Conservation (phyloP, 2,797 vertebrate species). For the Atherinosoma microstoma region DNA sequence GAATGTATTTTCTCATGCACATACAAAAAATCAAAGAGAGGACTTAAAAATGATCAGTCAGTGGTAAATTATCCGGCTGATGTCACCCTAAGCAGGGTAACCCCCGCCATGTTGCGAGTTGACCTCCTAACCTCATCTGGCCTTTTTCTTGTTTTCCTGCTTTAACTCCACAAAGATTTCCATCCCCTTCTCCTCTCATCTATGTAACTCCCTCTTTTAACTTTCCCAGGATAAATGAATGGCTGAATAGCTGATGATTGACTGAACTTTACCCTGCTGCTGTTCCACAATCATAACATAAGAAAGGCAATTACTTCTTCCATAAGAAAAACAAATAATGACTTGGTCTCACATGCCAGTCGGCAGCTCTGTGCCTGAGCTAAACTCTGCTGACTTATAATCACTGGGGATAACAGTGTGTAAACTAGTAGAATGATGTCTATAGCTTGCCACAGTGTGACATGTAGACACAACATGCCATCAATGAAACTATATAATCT, state of each 20-base stretch:
- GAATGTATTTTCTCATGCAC: constrained; percentile 2
- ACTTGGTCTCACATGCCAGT: constrained; percentile 40
- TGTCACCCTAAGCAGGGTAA: constrained; percentile 50
- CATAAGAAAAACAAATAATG: constrained; percentile 17
- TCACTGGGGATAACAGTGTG: constrained; percentile 19
- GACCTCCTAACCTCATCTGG: constrained; percentile 47
- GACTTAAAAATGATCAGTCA: constrained; percentile 41
- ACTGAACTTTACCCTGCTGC: constrained; percentile 42
- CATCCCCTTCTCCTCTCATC: constrained; percentile 16
- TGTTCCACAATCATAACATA: constrained; percentile 26
- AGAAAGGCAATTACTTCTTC: constrained; percentile 37
- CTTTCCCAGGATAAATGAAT: constrained; percentile 25
- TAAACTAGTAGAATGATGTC: constrained; percentile 13
- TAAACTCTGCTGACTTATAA: constrained; percentile 22
- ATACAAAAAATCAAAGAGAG: constrained; percentile 4
- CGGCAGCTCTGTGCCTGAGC: constrained; percentile 41
- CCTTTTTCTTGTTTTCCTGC: constrained; percentile 39
- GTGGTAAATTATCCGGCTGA: constrained; percentile 50
- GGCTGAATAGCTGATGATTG: constrained; percentile 33
- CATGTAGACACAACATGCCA: constrained; percentile 40
- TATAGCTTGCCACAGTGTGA: constrained; percentile 29
- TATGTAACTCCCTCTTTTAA: constrained; percentile 3
- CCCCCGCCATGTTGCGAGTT: constrained; percentile 27
- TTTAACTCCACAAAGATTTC: constrained; percentile 19
- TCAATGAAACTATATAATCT: constrained; percentile 7